phyloP scores from a whole-genome alignment of 2,797 vertebrate species.

The Luscinia luscinia region DNA sequence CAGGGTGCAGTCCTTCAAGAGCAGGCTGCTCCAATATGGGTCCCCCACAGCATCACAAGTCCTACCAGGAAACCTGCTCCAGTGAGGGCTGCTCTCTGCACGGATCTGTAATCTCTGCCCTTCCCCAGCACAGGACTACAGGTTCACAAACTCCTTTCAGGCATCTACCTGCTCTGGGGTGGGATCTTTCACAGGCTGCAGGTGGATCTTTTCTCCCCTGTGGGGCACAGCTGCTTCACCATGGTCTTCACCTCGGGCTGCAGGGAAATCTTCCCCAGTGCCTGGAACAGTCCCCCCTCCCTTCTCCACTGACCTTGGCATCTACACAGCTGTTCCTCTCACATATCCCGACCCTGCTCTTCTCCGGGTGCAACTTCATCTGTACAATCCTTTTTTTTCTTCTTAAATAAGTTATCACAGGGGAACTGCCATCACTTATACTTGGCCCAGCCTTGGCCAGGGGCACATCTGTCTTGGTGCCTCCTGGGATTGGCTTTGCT shows the following conservation, averaged over 20 bases:
- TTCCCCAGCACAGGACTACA: neutral
- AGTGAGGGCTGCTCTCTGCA: neutral
- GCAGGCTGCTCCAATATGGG: neutral
- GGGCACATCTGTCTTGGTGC: neutral
- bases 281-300: accelerated
- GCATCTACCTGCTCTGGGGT: accelerated
- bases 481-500: neutral
- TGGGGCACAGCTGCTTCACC: neutral
- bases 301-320: neutral
- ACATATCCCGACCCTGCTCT: neutral
- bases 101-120: neutral
- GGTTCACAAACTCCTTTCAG: neutral
- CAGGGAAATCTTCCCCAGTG: neutral
- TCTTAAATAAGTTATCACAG: neutral
- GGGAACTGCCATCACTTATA: neutral
- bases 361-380: neutral
- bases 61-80: neutral
- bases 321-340: neutral
- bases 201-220: too few species aligned
- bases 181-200: neutral
- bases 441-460: neutral
- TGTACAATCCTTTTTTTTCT: neutral
- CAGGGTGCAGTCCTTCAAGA: neutral
- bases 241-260: neutral
- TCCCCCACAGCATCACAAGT: neutral